Evolutionary conservation across 1,140 invertebrate species (phyloP).

Genomic region (Anastatus disparis): DNA sequence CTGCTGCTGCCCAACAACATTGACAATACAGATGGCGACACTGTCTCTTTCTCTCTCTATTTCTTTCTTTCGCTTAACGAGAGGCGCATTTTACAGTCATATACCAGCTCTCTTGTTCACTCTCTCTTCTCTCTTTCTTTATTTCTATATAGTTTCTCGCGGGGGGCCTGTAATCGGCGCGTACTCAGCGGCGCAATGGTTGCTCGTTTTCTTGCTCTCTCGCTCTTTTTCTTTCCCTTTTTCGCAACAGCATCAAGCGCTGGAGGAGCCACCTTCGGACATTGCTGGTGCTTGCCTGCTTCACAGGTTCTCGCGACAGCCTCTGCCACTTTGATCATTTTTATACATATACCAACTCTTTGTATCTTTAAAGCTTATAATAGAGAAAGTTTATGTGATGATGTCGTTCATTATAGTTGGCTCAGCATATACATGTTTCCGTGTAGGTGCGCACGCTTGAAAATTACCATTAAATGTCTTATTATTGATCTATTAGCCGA

Average conservation of each 20-base stretch:
- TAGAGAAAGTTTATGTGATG: too few relatives aligned
- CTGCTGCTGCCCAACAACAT: conserved; percentile 70
- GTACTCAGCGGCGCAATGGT: conserved; percentile 22
- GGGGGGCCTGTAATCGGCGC: conserved; percentile 10
- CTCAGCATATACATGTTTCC: conserved; percentile 39
- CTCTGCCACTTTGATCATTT: conserved; percentile 35
- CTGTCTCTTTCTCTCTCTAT: too few relatives aligned
- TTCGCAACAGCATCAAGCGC: background rate
- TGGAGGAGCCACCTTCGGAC: background rate
- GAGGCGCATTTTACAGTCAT: conserved; percentile 25
- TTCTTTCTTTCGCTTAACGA: background rate
- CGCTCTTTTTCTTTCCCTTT: too few relatives aligned
- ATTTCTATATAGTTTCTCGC: too few relatives aligned
- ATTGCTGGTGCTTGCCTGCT: conserved; percentile 25
- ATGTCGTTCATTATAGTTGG: too few relatives aligned
- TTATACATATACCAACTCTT: too few relatives aligned
- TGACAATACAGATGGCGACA: conserved; percentile 76
- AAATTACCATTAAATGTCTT: conserved; percentile 59
- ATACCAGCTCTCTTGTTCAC: conserved; percentile 43
- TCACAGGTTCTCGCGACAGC: conserved; percentile 29
- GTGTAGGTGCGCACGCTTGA: conserved; percentile 40
- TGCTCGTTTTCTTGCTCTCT: background rate
- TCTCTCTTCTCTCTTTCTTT: background rate
- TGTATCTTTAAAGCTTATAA: too few relatives aligned
- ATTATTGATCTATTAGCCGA: conserved; percentile 67